These are phyloP conservation scores for Pao palembangensis DNA, from an alignment of 2,113 vertebrate species.

Conservation along the genomic window DNA sequence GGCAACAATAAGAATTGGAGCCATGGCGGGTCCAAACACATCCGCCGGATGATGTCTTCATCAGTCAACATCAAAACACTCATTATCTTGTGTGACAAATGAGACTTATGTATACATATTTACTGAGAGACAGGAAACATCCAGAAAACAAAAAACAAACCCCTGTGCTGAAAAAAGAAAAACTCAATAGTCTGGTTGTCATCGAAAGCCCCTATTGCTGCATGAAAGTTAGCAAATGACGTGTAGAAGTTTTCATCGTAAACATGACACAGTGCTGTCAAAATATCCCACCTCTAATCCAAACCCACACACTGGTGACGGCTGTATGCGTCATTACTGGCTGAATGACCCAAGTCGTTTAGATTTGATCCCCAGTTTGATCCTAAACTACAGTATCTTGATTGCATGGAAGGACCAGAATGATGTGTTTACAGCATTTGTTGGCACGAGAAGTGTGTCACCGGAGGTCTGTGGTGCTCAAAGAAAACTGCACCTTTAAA, in stretches of 20 bases:
- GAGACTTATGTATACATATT: conserved; percentile 5
- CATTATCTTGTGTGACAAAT: background rate
- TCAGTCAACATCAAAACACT: conserved; percentile 3
- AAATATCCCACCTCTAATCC: background rate
- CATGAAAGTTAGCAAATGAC: background rate
- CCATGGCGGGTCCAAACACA: conserved; percentile 26
- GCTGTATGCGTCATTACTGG: background rate
- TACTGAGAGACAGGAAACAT: background rate
- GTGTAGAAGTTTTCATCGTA: background rate
- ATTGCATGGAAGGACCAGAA: background rate
- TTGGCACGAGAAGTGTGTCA: background rate
- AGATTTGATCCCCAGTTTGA: background rate
- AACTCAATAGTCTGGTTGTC: background rate
- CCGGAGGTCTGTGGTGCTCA: background rate
- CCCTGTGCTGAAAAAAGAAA: no score
- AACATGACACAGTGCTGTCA: conserved; percentile 4
- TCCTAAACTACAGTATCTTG: background rate
- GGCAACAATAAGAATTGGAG: background rate
- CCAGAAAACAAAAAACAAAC: conserved; percentile 1
- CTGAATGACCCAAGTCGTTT: background rate
- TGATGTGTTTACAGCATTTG: background rate
- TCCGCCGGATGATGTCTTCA: conserved; percentile 9
- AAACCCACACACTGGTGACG: background rate
- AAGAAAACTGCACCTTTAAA: background rate
- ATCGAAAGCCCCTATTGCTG: background rate